A percentile compares a stretch with the other conserved stretches of the same genome.
Conservation (phyloP, 2,113 vertebrate genomes). For the Pteropus alecto region DNA sequence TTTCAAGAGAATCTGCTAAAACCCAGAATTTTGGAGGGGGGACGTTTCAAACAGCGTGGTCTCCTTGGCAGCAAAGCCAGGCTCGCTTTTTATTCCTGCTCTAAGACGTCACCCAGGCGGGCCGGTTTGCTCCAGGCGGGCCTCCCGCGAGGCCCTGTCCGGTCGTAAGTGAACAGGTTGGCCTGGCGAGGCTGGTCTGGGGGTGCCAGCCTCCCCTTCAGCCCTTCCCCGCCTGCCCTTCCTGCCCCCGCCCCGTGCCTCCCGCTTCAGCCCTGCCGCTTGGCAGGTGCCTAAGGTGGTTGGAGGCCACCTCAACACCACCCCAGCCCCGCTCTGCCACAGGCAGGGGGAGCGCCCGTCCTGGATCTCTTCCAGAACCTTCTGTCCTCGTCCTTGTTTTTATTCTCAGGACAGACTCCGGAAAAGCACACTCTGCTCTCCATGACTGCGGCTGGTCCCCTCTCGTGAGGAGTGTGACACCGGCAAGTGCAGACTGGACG, state of each 20-base stretch:
- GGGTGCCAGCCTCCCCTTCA: background rate
- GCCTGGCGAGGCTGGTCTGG: background rate
- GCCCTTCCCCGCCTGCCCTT: background rate
- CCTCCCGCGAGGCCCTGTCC: background rate
- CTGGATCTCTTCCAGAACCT: background rate
- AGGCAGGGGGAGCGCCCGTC: background rate
- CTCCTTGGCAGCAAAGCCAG: background rate
- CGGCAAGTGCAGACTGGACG: too few relatives aligned
- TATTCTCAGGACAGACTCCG: background rate
- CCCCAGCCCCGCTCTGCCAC: background rate
- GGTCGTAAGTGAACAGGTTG: background rate
- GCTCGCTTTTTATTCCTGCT: rapidly evolving
- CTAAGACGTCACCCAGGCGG: rapidly evolving
- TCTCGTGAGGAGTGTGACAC: too few relatives aligned
- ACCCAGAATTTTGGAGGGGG: background rate
- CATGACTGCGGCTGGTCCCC: background rate
- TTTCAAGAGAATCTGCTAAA: background rate
- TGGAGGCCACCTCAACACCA: background rate
- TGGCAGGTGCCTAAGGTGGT: too few relatives aligned
- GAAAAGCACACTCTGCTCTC: background rate
- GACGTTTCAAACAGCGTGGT: background rate
- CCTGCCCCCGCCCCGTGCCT: background rate
- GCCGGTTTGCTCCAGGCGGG: rapidly evolving
- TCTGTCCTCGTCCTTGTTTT: background rate
- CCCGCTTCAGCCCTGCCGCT: background rate